These are phyloP conservation scores for Ranitomeya variabilis DNA, from an alignment of 2,113 vertebrate species.

Conservation along the genomic window DNA sequence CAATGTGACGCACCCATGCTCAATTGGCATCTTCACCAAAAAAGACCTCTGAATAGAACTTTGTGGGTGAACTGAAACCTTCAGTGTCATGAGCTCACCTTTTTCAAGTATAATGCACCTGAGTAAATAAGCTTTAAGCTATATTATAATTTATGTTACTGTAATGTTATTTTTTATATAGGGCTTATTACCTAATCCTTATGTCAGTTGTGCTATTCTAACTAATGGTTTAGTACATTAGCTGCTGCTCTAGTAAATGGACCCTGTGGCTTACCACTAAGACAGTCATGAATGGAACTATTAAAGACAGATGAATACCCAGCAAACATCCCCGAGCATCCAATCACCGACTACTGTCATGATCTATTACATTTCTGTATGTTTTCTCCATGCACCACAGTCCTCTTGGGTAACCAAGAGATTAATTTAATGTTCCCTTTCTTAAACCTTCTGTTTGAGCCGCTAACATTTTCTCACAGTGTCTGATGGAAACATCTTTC, in stretches of 20 bases:
- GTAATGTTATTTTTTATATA: conserved; percentile 6
- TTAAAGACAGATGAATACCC: neutral
- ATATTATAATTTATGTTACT: neutral
- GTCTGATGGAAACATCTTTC: conserved; percentile 33
- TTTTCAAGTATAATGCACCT: neutral
- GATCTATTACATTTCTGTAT: neutral
- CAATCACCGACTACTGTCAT: neutral
- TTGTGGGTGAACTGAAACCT: neutral
- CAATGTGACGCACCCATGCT: too few relatives aligned
- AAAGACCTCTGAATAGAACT: neutral
- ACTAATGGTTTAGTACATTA: conserved; percentile 9
- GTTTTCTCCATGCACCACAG: neutral
- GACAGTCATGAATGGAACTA: neutral
- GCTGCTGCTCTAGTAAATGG: neutral
- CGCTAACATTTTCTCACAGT: conserved; percentile 22
- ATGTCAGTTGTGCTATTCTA: neutral
- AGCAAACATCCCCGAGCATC: conserved; percentile 4
- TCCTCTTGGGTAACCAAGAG: neutral
- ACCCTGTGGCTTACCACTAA: conserved; percentile 1
- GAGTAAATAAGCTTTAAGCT: conserved; percentile 4
- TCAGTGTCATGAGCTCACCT: neutral
- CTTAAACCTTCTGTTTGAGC: conserved; percentile 16
- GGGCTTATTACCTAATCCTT: conserved; percentile 6
- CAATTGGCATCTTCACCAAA: too few relatives aligned
- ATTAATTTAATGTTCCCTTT: neutral